Evolutionary conservation across 2,113 vertebrate genomes (phyloP).

Genomic region (Ictidomys tridecemlineatus): DNA sequence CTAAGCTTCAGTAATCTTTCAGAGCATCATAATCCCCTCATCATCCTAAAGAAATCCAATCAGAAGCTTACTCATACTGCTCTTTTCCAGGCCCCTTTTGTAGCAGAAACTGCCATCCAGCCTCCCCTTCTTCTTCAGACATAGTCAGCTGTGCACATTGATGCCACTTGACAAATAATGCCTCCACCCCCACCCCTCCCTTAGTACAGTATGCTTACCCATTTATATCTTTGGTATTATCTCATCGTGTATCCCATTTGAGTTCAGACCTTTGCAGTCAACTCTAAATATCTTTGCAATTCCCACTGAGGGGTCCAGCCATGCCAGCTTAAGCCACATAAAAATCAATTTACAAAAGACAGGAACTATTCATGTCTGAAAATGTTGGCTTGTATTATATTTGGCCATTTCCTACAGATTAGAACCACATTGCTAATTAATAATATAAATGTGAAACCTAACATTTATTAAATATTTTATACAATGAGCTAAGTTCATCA

Average conservation of each 20-base stretch:
- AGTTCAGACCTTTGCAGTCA: too few species aligned
- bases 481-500: too few species aligned
- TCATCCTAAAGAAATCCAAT: conserved; percentile 59
- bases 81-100: neutral
- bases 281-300: too few species aligned
- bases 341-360: too few species aligned
- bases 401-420: conserved; percentile 31
- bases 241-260: conserved; percentile 26
- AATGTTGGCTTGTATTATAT: conserved; percentile 26
- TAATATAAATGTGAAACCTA: too few species aligned
- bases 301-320: too few species aligned
- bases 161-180: conserved; percentile 40
- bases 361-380: conserved; percentile 45
- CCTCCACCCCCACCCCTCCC: neutral
- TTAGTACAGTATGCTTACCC: neutral
- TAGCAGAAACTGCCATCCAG: neutral
- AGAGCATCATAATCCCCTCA: conserved; percentile 50
- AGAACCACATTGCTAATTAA: neutral
- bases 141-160: conserved; percentile 6
- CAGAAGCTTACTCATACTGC: neutral
- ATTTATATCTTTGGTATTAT: conserved; percentile 40
- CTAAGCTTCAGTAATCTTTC: conserved; percentile 65
- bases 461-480: too few species aligned
- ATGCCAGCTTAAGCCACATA: too few species aligned
- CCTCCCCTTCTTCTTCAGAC: neutral